These are phyloP conservation scores for Limnephilus marmoratus DNA, from an alignment of 2,888 invertebrate genomes.

Conservation along the genomic window DNA sequence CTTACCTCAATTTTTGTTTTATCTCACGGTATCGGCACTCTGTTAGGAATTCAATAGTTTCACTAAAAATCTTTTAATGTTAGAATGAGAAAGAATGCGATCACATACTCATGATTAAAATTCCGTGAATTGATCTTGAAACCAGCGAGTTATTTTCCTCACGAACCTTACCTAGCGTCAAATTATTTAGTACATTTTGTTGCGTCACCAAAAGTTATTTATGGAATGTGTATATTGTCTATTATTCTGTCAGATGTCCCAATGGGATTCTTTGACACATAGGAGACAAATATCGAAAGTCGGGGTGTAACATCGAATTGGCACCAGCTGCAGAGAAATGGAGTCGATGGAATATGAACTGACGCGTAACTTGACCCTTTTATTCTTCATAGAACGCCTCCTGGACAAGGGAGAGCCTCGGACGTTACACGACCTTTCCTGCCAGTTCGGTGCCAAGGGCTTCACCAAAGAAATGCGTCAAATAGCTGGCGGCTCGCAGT, in stretches of 20 bases:
- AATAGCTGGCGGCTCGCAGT: conserved; percentile 96
- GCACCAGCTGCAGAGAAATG: conserved; percentile 76
- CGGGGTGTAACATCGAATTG: conserved; percentile 61
- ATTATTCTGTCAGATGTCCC: conserved; percentile 63
- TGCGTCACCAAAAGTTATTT: conserved; percentile 57
- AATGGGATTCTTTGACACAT: conserved; percentile 64
- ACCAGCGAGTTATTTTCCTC: background rate
- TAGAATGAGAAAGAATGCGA: background rate
- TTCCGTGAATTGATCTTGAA: background rate
- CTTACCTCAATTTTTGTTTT: background rate
- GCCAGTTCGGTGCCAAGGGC: conserved; percentile 99
- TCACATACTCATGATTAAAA: background rate
- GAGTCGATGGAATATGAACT: conserved; percentile 96
- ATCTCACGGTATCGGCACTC: background rate
- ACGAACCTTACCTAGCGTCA: background rate
- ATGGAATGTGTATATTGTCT: conserved; percentile 60
- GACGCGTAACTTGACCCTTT: conserved; percentile 94
- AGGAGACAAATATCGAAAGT: conserved; percentile 60
- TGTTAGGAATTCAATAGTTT: background rate
- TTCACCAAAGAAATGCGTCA: conserved; percentile 99
- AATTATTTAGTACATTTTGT: conserved; percentile 36
- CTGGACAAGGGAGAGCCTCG: conserved; percentile 97
- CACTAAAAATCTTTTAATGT: background rate
- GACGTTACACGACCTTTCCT: conserved; percentile 97
- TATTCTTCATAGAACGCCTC: conserved; percentile 98